A percentile compares a stretch with the other conserved stretches of the same genome.
Evolutionary conservation across 2,113 vertebrate species (phyloP).

Genomic region (Alethe diademata): DNA sequence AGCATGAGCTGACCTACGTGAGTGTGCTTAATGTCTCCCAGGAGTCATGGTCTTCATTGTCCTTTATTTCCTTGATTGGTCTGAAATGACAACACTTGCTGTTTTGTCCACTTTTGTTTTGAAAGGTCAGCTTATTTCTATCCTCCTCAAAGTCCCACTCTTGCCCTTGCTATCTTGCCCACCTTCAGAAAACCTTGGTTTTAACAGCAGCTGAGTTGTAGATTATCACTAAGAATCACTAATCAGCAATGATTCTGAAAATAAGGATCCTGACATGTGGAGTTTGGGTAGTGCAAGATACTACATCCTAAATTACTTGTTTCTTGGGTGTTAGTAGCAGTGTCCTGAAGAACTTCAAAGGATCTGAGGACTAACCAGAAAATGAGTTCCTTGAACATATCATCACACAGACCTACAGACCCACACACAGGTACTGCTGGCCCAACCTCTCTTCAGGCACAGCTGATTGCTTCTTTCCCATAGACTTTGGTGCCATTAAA

Average conservation of each 20-base stretch:
- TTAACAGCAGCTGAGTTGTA: neutral
- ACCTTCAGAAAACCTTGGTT: neutral
- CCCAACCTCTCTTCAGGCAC: neutral
- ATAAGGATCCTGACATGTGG: neutral
- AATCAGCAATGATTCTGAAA: neutral
- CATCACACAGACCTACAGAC: neutral
- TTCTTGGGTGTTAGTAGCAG: neutral
- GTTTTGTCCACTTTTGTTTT: neutral
- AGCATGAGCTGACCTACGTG: neutral
- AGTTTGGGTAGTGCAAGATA: neutral
- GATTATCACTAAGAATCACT: neutral
- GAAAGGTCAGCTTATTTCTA: neutral
- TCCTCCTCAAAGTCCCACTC: neutral
- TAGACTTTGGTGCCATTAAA: neutral
- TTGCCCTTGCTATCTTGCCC: neutral
- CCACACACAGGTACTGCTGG: neutral
- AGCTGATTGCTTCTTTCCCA: neutral
- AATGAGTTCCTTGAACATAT: fast-evolving
- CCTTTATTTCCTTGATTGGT: neutral
- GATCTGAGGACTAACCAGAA: neutral
- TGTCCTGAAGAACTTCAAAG: neutral
- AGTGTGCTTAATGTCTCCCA: neutral
- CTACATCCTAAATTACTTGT: neutral
- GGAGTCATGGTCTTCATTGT: neutral
- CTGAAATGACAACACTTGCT: neutral